phyloP scores from a whole-genome alignment of 2,888 invertebrate genomes.

The Sicus ferrugineus region DNA sequence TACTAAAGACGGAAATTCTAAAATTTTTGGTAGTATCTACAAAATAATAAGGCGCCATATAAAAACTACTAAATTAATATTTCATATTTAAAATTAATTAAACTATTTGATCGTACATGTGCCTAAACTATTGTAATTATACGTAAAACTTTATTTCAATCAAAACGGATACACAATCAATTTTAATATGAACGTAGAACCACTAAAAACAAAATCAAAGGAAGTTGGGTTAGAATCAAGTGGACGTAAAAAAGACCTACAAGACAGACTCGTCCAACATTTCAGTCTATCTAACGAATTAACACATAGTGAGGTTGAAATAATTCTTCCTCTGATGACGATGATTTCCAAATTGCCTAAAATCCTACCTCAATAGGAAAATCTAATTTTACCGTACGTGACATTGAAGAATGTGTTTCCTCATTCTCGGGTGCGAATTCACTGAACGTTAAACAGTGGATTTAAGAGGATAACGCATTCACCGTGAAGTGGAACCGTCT shows the following conservation, averaged over 20 bases:
- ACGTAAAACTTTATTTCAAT: neutral
- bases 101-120: neutral
- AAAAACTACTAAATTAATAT: neutral
- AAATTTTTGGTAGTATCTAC: neutral
- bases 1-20: neutral
- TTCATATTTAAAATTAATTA: neutral
- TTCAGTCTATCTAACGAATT: slow-evolving; percentile 3
- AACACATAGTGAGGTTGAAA: neutral
- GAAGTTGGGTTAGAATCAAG: neutral
- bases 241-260: neutral
- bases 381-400: slow-evolving; percentile 27
- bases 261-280: slow-evolving; percentile 4
- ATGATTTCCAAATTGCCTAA: slow-evolving; percentile 4
- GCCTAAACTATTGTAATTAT: neutral
- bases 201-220: neutral
- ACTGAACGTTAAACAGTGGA: slow-evolving; percentile 22
- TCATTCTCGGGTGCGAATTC: slow-evolving; percentile 22
- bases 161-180: neutral
- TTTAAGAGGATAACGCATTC: slow-evolving; percentile 29
- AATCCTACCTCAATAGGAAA: neutral
- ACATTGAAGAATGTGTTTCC: slow-evolving; percentile 26
- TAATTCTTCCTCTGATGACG: neutral
- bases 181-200: neutral
- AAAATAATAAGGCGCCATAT: neutral
- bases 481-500: slow-evolving; percentile 36